Conservation (phyloP, 2,797 vertebrate species). For the Sebastes alutus region DNA sequence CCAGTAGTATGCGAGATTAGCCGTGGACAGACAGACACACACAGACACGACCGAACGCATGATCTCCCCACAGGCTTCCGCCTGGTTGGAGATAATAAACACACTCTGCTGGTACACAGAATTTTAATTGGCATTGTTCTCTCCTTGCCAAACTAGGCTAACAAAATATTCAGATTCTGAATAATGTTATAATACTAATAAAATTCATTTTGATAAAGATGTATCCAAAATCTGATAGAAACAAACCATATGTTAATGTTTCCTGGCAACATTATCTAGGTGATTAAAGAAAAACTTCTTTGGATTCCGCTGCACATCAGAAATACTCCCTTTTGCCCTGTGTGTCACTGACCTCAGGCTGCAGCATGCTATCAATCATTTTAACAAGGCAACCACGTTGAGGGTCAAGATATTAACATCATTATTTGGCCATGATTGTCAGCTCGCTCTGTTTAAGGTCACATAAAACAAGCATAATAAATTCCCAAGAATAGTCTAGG, state of each 20-base stretch:
- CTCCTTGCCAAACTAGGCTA: background rate
- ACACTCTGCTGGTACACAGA: background rate
- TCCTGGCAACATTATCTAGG: background rate
- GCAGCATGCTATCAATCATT: slow-evolving; percentile 32
- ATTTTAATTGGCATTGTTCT: background rate
- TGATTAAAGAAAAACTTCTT: background rate
- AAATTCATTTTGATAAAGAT: too few relatives aligned
- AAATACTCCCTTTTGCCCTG: background rate
- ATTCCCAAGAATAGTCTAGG: background rate
- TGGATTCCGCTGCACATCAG: background rate
- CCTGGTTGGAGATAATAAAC: background rate
- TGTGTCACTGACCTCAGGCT: slow-evolving; percentile 13
- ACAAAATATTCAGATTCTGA: background rate
- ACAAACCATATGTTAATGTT: background rate
- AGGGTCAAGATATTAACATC: slow-evolving; percentile 11
- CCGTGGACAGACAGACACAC: background rate
- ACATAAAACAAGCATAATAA: slow-evolving; percentile 5
- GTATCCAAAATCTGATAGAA: too few relatives aligned
- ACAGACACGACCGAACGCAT: background rate
- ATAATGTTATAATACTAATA: too few relatives aligned
- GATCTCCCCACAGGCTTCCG: background rate
- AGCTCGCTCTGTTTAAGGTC: slow-evolving; percentile 13
- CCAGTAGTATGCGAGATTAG: too few relatives aligned
- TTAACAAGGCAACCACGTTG: slow-evolving; percentile 13
- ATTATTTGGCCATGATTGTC: slow-evolving; percentile 23